Percentiles rank a stretch among this genome's conserved stretches.
Conservation (phyloP, 2,888 invertebrate species). For the Laspeyria flexula region DNA sequence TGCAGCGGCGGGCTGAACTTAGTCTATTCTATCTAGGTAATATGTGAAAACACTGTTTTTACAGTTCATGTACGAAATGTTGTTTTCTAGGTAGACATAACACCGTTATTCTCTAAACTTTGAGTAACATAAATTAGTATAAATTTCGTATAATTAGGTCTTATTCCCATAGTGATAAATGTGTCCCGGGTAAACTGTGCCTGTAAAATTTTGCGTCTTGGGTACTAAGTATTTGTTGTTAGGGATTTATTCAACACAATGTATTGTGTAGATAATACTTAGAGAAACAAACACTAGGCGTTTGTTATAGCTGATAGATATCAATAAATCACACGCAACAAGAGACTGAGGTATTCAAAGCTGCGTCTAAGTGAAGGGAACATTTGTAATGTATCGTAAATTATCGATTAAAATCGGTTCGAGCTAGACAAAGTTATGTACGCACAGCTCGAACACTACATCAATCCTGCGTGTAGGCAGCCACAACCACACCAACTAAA, state of each 20-base stretch:
- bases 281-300: slow-evolving; percentile 34
- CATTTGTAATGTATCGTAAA: slow-evolving; percentile 59
- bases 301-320: slow-evolving; percentile 23
- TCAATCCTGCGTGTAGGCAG: slow-evolving; percentile 42
- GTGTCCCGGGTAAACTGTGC: background rate
- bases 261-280: background rate
- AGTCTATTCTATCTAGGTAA: no score
- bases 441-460: slow-evolving; percentile 24
- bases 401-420: slow-evolving; percentile 61
- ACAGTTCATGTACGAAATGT: no score
- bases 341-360: slow-evolving; percentile 30
- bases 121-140: no score
- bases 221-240: no score
- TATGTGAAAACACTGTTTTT: no score
- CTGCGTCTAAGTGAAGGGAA: slow-evolving; percentile 52
- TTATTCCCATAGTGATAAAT: background rate
- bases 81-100: no score
- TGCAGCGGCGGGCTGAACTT: no score
- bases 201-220: no score
- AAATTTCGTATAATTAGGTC: no score
- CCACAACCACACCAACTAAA: slow-evolving; percentile 15
- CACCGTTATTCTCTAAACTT: no score
- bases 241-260: no score
- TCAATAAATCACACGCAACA: slow-evolving; percentile 38
- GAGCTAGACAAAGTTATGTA: slow-evolving; percentile 54